Conservation (phyloP, 2,888 invertebrate species). For the Caenorhabditis sulstoni region DNA sequence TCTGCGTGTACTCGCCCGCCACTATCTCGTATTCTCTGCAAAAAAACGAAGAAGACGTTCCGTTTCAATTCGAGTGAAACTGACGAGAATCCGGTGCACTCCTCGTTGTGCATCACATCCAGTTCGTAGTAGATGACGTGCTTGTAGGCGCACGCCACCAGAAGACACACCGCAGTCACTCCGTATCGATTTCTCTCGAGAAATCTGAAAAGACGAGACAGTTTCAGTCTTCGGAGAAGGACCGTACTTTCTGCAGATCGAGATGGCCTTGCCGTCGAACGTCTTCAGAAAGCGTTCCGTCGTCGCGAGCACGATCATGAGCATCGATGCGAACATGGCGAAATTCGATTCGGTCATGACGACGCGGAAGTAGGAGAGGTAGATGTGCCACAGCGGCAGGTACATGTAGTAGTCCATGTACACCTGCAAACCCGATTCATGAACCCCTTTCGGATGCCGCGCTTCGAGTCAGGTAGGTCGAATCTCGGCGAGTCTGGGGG, state of each 20-base stretch:
- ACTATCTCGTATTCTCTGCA: conserved; percentile 65
- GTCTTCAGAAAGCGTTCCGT: conserved; percentile 77
- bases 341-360: conserved; percentile 70
- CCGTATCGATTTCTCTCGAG: conserved; percentile 74
- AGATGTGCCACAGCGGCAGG: conserved; percentile 76
- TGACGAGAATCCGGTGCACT: conserved; percentile 67
- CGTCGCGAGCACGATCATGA: conserved; percentile 78
- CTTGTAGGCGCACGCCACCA: conserved; percentile 76
- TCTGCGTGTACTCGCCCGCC: conserved; percentile 50
- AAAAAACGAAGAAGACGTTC: not conserved
- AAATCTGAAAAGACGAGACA: conserved; percentile 74
- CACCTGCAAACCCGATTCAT: conserved; percentile 63
- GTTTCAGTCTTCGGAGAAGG: too few relatives aligned
- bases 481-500: too few relatives aligned
- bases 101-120: conserved; percentile 65
- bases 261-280: conserved; percentile 67
- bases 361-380: conserved; percentile 73
- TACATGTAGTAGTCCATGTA: conserved; percentile 77
- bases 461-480: too few relatives aligned
- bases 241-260: conserved; percentile 62
- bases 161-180: conserved; percentile 71
- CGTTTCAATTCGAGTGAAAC: not conserved
- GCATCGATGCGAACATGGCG: conserved; percentile 79
- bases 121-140: conserved; percentile 77
- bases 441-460: too few relatives aligned